phyloP scores from a whole-genome alignment of 1,140 invertebrate species.

The Ceratosolen solmsi region DNA sequence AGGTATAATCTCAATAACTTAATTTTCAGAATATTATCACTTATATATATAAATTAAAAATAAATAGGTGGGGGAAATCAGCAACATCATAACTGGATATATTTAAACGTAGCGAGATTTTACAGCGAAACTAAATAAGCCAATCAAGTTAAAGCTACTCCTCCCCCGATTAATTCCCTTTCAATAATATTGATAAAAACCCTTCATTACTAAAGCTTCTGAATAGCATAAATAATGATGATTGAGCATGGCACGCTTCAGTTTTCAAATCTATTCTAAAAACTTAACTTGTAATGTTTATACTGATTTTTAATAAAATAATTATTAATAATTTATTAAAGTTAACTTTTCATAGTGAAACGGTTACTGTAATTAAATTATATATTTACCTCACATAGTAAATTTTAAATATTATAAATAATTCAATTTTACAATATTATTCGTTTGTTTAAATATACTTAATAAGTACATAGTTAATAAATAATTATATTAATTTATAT shows the following conservation, averaged over 20 bases:
- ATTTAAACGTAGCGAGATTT: neutral
- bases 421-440: no score
- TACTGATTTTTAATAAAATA: neutral
- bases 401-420: no score
- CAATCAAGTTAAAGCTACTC: neutral
- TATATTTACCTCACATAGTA: no score
- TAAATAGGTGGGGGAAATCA: slow-evolving; percentile 3
- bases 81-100: neutral
- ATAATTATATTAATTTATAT: no score
- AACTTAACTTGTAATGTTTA: neutral
- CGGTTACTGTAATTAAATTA: no score
- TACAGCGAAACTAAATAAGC: neutral
- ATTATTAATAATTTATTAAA: neutral
- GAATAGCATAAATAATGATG: slow-evolving; percentile 7
- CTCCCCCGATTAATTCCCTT: neutral
- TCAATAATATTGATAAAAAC: neutral
- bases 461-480: no score
- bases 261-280: neutral
- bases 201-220: neutral
- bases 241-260: neutral
- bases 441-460: no score
- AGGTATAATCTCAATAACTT: no score
- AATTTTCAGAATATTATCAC: neutral
- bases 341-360: no score
- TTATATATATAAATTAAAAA: neutral